These are phyloP conservation scores for Epistrophella euchroma DNA, from an alignment of 2,888 invertebrate species.

Conservation along the genomic window DNA sequence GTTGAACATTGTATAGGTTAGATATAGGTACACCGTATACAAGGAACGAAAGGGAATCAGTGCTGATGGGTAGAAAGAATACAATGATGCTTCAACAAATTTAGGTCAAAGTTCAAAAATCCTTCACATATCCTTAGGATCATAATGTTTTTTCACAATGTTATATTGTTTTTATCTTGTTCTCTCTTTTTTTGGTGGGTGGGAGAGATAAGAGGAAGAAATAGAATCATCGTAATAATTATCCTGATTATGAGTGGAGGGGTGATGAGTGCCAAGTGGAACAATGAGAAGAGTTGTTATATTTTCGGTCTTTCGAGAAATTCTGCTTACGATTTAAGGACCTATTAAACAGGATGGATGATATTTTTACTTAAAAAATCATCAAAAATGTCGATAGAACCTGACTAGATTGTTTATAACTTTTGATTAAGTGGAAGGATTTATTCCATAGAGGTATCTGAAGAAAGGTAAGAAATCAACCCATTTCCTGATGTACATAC, in stretches of 20 bases:
- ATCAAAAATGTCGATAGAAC: too few relatives aligned
- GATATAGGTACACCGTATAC: background rate
- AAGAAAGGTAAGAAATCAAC: too few relatives aligned
- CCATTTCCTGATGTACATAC: too few relatives aligned
- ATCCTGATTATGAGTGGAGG: conserved; percentile 52
- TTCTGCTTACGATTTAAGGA: too few relatives aligned
- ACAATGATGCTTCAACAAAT: conserved; percentile 48
- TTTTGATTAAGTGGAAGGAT: too few relatives aligned
- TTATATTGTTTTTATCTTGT: conserved; percentile 29
- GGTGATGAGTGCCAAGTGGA: conserved; percentile 55
- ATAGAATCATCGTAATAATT: conserved; percentile 58
- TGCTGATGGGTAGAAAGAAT: conserved; percentile 16
- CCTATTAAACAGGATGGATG: too few relatives aligned
- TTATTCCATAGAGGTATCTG: too few relatives aligned
- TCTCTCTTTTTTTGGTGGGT: background rate
- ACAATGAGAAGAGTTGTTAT: conserved; percentile 39
- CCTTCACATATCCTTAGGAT: conserved; percentile 68
- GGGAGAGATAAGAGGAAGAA: background rate
- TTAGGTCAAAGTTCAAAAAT: conserved; percentile 74
- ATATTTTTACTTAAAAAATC: too few relatives aligned
- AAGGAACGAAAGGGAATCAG: background rate
- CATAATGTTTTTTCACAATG: conserved; percentile 29
- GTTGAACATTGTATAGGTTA: background rate
- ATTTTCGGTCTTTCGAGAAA: too few relatives aligned
- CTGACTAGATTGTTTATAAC: too few relatives aligned